These are phyloP conservation scores for Temnothorax longispinosus DNA, from an alignment of 1,140 invertebrate genomes.

Conservation along the genomic window DNA sequence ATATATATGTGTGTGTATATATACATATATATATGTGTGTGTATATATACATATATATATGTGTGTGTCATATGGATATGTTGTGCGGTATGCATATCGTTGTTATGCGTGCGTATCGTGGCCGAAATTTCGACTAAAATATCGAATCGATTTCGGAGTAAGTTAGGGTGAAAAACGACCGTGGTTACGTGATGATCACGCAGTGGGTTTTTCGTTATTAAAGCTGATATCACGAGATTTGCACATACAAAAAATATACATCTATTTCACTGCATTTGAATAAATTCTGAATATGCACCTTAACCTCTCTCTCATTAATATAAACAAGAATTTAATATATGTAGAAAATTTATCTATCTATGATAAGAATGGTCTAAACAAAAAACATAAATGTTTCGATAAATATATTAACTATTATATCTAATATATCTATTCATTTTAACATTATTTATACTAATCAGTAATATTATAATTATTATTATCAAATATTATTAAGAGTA, in stretches of 20 bases:
- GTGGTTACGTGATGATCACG: constrained; percentile 23
- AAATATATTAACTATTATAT: background rate
- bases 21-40: background rate
- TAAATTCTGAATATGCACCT: background rate
- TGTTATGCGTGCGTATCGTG: constrained; percentile 39
- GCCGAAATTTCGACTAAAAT: constrained; percentile 41
- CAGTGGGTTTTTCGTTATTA: constrained; percentile 18
- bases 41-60: background rate
- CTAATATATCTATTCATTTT: background rate
- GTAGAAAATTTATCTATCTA: background rate
- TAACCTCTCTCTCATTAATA: background rate
- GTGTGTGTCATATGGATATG: background rate
- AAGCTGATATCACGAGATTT: constrained; percentile 28
- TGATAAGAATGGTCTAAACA: background rate
- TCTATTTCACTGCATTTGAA: background rate
- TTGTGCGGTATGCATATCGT: constrained; percentile 24
- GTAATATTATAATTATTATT: background rate
- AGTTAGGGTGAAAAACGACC: constrained; percentile 32
- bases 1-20: background rate
- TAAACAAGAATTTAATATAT: background rate
- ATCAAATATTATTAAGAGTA: background rate
- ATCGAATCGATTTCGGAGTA: constrained; percentile 23
- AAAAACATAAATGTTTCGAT: background rate
- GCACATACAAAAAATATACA: background rate
- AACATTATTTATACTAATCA: background rate